phyloP scores from a whole-genome alignment of 2,797 vertebrate species.

The Tadarida brasiliensis region DNA sequence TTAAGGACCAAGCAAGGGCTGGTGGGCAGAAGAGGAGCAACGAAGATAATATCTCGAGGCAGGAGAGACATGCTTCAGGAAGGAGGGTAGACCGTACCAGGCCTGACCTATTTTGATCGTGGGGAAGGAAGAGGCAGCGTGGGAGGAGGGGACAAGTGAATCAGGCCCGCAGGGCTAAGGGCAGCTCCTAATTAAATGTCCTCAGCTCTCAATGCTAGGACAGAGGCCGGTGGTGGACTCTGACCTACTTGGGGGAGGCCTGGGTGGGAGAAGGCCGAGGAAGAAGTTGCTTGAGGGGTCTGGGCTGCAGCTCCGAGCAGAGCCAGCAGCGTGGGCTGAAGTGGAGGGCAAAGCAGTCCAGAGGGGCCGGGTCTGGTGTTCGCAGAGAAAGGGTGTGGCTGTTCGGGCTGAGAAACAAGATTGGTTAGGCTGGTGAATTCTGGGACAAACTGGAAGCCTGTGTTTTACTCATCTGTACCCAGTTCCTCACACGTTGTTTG shows the following conservation, averaged over 20 bases:
- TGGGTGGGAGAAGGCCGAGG: not conserved
- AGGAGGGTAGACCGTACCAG: fast-evolving
- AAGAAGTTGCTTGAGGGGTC: not conserved
- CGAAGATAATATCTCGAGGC: fast-evolving
- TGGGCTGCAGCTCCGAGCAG: not conserved
- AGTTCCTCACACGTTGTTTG: too few relatives aligned
- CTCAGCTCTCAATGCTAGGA: too few relatives aligned
- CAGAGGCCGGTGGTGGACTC: not conserved
- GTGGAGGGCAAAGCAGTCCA: fast-evolving
- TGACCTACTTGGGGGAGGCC: not conserved
- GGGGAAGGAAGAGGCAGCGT: fast-evolving
- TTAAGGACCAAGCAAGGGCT: not conserved
- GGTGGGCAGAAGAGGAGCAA: not conserved
- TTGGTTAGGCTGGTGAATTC: too few relatives aligned
- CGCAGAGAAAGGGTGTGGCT: fast-evolving
- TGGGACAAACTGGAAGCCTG: fast-evolving
- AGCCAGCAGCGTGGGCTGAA: not conserved
- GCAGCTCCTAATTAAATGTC: not conserved
- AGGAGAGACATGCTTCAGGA: not conserved
- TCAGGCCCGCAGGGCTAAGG: not conserved
- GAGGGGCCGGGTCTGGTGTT: fast-evolving
- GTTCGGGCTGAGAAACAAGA: fast-evolving
- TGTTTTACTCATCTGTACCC: fast-evolving
- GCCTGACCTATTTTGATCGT: not conserved
- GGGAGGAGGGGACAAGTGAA: not conserved